These are phyloP conservation scores for Gavia stellata DNA, from an alignment of 2,113 vertebrate genomes.

Conservation along the genomic window DNA sequence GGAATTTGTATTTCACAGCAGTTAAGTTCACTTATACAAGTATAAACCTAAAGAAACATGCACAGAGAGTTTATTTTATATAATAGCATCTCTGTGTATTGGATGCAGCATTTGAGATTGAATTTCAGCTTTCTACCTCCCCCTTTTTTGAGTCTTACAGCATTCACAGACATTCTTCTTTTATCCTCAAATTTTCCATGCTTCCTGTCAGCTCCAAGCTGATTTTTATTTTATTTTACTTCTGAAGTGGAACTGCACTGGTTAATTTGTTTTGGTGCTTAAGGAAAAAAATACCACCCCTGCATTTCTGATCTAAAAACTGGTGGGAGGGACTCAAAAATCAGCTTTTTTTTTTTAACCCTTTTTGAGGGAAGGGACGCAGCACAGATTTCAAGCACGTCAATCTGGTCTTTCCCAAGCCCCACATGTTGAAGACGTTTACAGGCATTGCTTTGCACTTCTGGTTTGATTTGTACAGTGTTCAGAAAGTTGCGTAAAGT, in stretches of 20 bases:
- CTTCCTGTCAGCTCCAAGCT: slow-evolving; percentile 13
- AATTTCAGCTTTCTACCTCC: background rate
- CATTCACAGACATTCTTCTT: slow-evolving; percentile 1
- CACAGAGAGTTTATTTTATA: background rate
- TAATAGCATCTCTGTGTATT: background rate
- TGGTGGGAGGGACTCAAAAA: slow-evolving; percentile 23
- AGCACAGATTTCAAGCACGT: background rate
- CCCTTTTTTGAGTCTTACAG: background rate
- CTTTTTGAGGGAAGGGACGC: background rate
- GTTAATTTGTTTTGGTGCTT: slow-evolving; percentile 63
- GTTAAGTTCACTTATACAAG: background rate
- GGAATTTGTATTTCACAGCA: background rate
- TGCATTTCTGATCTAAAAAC: slow-evolving; percentile 36
- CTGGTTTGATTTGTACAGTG: background rate
- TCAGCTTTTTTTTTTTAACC: background rate
- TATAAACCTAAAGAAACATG: background rate
- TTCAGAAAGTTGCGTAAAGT: background rate
- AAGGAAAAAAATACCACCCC: slow-evolving; percentile 38
- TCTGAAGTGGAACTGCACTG: slow-evolving; percentile 26
- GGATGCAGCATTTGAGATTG: background rate
- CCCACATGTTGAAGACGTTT: fast-evolving
- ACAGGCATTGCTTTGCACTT: background rate
- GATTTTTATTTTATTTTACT: slow-evolving; percentile 24
- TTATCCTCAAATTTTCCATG: slow-evolving; percentile 30
- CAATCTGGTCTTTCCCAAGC: background rate